Evolutionary conservation across 2,888 invertebrate species (phyloP).

Genomic region (Pardosa pseudoannulata): DNA sequence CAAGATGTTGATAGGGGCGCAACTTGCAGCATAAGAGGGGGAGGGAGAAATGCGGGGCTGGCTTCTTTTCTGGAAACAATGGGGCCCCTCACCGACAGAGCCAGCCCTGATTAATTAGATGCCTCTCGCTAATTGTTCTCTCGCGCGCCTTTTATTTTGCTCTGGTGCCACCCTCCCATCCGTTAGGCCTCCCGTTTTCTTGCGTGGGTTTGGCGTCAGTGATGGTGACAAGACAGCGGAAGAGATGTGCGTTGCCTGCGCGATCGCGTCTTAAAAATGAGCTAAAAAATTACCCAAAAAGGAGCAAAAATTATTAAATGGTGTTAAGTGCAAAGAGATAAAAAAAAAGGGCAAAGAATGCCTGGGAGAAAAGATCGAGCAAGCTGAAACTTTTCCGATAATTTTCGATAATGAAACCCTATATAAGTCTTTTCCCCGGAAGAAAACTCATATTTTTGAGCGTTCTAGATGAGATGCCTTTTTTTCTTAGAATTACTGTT

Average conservation of each 20-base stretch:
- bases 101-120: conserved; percentile 64
- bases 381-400: too few species aligned
- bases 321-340: too few species aligned
- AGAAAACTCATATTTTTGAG: too few species aligned
- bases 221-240: neutral
- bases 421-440: too few species aligned
- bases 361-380: too few species aligned
- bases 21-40: neutral
- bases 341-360: too few species aligned
- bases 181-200: conserved; percentile 43
- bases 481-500: too few species aligned
- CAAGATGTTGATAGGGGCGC: neutral
- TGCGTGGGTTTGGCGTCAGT: conserved; percentile 23
- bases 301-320: neutral
- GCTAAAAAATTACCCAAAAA: neutral
- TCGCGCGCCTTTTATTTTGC: conserved; percentile 44
- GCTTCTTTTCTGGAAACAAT: conserved; percentile 55
- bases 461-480: too few species aligned
- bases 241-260: neutral
- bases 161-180: conserved; percentile 43
- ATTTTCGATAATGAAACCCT: too few species aligned
- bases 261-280: neutral
- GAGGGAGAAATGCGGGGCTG: neutral
- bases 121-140: conserved; percentile 65
- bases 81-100: conserved; percentile 58